phyloP scores from a whole-genome alignment of 2,113 vertebrate species.

The Carassius gibelio region DNA sequence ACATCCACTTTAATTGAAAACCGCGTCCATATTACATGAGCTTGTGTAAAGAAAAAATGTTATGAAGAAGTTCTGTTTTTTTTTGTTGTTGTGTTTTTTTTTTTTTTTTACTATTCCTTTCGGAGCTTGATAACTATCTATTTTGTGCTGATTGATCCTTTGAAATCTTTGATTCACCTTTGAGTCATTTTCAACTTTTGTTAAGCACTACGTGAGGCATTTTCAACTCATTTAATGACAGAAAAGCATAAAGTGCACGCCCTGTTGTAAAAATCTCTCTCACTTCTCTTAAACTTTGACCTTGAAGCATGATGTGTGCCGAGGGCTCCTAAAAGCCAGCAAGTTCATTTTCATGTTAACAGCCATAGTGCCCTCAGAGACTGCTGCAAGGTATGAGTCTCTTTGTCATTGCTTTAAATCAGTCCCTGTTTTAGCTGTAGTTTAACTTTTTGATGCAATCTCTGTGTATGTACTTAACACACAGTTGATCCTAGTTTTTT shows the following conservation, averaged over 20 bases:
- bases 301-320: not conserved
- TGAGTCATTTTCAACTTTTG: not conserved
- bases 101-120: not conserved
- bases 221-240: not conserved
- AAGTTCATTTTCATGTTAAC: slow-evolving; percentile 44
- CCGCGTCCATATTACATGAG: not conserved
- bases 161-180: not conserved
- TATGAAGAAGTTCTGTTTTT: not conserved
- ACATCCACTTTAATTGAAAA: not conserved
- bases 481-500: slow-evolving; percentile 51
- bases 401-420: slow-evolving; percentile 7
- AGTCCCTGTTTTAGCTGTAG: slow-evolving; percentile 21
- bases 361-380: slow-evolving; percentile 30
- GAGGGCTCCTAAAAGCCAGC: slow-evolving; percentile 22
- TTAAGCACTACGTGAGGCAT: not conserved
- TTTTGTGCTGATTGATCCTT: not conserved
- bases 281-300: slow-evolving; percentile 48
- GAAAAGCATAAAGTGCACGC: not conserved
- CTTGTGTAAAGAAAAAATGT: not conserved
- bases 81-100: too few relatives aligned
- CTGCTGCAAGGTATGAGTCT: slow-evolving; percentile 12
- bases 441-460: slow-evolving; percentile 32
- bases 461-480: slow-evolving; percentile 62
- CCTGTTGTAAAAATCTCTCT: slow-evolving; percentile 41
- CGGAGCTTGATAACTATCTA: not conserved